These are phyloP conservation scores for Tauraco hartlaubi DNA, from an alignment of 2,797 vertebrate genomes.

Conservation along the genomic window DNA sequence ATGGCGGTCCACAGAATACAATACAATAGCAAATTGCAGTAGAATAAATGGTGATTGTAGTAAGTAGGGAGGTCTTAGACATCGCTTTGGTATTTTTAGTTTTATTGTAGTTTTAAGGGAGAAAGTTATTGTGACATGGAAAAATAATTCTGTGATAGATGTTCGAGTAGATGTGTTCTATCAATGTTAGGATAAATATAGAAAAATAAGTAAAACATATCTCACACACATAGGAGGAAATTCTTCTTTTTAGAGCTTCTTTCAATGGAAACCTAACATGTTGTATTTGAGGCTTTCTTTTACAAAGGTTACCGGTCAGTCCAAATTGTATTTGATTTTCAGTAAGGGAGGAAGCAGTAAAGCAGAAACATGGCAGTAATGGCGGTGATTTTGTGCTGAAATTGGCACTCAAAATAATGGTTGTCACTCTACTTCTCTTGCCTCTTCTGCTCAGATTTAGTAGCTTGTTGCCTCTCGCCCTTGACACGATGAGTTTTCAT, in stretches of 20 bases:
- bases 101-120: neutral
- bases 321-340: neutral
- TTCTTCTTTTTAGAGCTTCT: neutral
- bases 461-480: conserved; percentile 49
- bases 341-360: neutral
- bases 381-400: neutral
- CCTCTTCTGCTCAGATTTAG: conserved; percentile 5
- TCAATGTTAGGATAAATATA: neutral
- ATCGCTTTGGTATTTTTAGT: neutral
- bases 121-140: neutral
- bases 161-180: neutral
- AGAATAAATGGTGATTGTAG: neutral
- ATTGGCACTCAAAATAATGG: neutral
- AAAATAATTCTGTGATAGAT: neutral
- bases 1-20: neutral
- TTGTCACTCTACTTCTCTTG: neutral
- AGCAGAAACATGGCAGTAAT: neutral
- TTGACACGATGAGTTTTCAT: neutral
- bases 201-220: neutral
- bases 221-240: neutral
- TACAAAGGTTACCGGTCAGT: neutral
- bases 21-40: neutral
- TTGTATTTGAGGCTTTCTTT: neutral
- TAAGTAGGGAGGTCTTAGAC: neutral
- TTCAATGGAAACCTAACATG: neutral